Percentiles rank a stretch among this genome's conserved stretches.
phyloP scores from a whole-genome alignment of 2,797 vertebrate species.

The Anas georgica region DNA sequence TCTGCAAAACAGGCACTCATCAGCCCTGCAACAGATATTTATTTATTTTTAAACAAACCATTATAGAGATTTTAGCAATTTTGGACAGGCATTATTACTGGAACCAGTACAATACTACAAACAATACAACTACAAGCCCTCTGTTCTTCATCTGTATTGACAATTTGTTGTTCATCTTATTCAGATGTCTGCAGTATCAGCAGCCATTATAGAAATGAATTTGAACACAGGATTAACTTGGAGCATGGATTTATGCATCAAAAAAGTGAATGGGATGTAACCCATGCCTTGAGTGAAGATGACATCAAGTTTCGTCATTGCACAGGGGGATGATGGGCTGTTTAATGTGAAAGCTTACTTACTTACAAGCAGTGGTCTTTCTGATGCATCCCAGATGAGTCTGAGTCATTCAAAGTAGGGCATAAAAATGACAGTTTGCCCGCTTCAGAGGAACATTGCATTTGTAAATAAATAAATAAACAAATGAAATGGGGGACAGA shows the following conservation, averaged over 20 bases:
- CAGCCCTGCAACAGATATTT: background rate
- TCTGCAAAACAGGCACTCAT: background rate
- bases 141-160: background rate
- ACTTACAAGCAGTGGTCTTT: background rate
- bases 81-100: background rate
- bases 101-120: background rate
- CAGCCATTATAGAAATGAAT: background rate
- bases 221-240: background rate
- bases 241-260: background rate
- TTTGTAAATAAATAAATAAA: background rate
- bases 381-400: background rate
- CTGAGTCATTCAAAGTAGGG: background rate
- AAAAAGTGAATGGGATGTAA: background rate
- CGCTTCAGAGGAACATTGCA: background rate
- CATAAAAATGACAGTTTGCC: background rate
- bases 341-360: rapidly evolving
- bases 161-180: background rate
- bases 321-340: background rate
- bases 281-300: background rate
- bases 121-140: background rate
- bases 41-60: background rate
- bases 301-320: background rate
- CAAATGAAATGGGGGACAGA: background rate
- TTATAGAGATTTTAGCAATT: background rate
- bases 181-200: background rate